Evolutionary conservation across 2,113 vertebrate species (phyloP).

Genomic region (Prietella phreatophila): DNA sequence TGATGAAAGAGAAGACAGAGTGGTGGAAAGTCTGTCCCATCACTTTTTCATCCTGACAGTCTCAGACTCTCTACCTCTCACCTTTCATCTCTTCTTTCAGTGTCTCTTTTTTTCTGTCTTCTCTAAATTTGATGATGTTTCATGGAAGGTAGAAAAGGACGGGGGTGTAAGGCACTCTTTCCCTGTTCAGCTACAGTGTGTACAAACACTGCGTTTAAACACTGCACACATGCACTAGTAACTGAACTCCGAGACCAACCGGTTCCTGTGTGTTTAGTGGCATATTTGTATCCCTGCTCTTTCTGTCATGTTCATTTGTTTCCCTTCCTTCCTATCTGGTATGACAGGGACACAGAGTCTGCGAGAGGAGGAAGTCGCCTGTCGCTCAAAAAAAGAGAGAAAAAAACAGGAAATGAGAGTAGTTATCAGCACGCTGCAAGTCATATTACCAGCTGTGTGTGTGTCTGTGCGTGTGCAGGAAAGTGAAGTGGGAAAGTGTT

Average conservation of each 20-base stretch:
- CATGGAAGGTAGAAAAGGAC: not conserved
- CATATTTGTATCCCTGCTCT: not conserved
- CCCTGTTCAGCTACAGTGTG: not conserved
- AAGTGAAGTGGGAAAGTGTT: slow-evolving; percentile 1
- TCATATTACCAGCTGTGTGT: slow-evolving; percentile 40
- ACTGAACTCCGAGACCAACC: not conserved
- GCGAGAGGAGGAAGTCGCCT: slow-evolving; percentile 35
- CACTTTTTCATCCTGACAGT: not conserved
- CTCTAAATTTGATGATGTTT: not conserved
- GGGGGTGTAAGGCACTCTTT: not conserved
- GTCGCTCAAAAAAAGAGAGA: not conserved
- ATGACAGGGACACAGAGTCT: slow-evolving; percentile 24
- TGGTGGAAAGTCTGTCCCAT: not conserved
- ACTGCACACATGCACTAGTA: not conserved
- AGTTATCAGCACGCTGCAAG: slow-evolving; percentile 41
- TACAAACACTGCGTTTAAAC: not conserved
- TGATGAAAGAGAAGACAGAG: not conserved
- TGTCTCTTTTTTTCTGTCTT: not conserved
- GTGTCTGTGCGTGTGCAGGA: slow-evolving; percentile 41
- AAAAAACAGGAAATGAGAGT: slow-evolving; percentile 54
- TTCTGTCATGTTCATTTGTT: slow-evolving; percentile 14
- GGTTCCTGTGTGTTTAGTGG: not conserved
- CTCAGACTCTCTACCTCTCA: not conserved
- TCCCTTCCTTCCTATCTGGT: slow-evolving; percentile 15
- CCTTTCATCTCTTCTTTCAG: not conserved